phyloP scores from a whole-genome alignment of 2,888 invertebrate genomes.

The Stramonita haemastoma region DNA sequence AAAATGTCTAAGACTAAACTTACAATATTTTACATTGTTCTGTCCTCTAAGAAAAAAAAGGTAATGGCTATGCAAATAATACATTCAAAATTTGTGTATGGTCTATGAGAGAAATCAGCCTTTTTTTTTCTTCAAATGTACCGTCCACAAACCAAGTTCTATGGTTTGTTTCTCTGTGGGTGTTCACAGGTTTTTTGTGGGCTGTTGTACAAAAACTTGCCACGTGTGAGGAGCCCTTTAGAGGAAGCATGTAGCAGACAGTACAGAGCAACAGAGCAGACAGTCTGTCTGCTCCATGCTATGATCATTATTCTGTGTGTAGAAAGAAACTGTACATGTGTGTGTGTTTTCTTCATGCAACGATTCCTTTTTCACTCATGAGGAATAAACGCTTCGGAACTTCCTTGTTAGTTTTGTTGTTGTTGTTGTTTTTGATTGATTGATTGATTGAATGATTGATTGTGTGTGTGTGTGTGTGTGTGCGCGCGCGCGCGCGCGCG shows the following conservation, averaged over 20 bases:
- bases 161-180: too few relatives aligned
- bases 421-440: not conserved
- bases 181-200: too few relatives aligned
- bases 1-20: too few relatives aligned
- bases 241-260: not conserved
- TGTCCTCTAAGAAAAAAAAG: too few relatives aligned
- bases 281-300: too few relatives aligned
- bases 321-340: not conserved
- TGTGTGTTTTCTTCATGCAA: not conserved
- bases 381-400: slow-evolving; percentile 30
- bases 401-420: not conserved
- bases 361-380: slow-evolving; percentile 17
- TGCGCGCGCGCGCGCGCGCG: not conserved
- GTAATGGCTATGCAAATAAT: too few relatives aligned
- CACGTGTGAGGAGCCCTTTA: slow-evolving; percentile 4
- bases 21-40: too few relatives aligned
- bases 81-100: too few relatives aligned
- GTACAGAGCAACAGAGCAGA: not conserved
- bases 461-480: slow-evolving; percentile 18
- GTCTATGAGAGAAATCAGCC: too few relatives aligned
- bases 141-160: too few relatives aligned
- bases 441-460: not conserved
- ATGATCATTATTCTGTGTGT: not conserved
- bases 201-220: not conserved
- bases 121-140: too few relatives aligned